Evolutionary conservation across 2,797 vertebrate genomes (phyloP).

Genomic region (Eulemur coronatus): DNA sequence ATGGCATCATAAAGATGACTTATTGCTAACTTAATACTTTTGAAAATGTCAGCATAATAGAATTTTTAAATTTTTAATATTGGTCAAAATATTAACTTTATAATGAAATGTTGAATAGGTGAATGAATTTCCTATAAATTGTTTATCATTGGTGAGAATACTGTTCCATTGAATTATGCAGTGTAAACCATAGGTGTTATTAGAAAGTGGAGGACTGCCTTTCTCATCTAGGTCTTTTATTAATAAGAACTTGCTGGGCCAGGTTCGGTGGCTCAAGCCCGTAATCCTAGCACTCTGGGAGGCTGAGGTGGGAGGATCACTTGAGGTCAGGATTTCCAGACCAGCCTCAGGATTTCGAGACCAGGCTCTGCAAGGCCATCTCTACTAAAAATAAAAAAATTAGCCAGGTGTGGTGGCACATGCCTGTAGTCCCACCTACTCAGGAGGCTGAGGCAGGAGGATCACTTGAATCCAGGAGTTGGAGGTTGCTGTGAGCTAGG

Average conservation of each 20-base stretch:
- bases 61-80: constrained; percentile 28
- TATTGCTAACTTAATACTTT: constrained; percentile 45
- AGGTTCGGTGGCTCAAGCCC: accelerated
- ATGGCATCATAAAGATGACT: constrained; percentile 31
- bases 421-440: no score
- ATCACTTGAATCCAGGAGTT: no score
- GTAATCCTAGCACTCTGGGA: no score
- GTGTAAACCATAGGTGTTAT: not conserved
- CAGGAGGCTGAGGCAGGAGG: no score
- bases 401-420: no score
- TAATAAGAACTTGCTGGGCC: not conserved
- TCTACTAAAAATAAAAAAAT: no score
- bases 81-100: constrained; percentile 30
- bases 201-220: not conserved
- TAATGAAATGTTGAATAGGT: constrained; percentile 13
- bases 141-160: constrained; percentile 33
- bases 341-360: no score
- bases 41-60: constrained; percentile 27
- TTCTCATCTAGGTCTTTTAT: not conserved
- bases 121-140: not conserved
- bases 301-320: no score
- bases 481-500: no score
- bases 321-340: no score
- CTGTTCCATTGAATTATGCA: not conserved
- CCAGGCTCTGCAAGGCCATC: no score